Percentiles rank a stretch among this genome's conserved stretches.
Evolutionary conservation across 1,140 invertebrate genomes (phyloP).

Genomic region (Wiebesia pumilae): DNA sequence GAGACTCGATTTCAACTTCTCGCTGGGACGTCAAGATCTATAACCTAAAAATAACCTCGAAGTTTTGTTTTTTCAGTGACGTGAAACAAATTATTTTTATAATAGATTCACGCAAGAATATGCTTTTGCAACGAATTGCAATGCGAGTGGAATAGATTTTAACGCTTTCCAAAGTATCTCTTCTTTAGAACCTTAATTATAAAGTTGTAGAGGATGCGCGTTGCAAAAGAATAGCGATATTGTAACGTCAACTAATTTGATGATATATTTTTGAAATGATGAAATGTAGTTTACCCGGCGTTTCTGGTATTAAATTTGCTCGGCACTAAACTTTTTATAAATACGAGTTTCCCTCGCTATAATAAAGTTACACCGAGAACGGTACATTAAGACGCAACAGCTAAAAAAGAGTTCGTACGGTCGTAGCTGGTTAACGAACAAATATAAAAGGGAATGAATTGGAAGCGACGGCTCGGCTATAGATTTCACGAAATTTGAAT

Average conservation of each 20-base stretch:
- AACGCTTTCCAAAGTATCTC: background rate
- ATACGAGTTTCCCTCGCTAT: background rate
- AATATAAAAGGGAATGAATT: no score
- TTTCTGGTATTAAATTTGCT: background rate
- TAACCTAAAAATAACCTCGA: conserved; percentile 3
- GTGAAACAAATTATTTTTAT: conserved; percentile 21
- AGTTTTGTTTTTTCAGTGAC: conserved; percentile 21
- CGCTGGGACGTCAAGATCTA: background rate
- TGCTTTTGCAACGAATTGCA: conserved; percentile 12
- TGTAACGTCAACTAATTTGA: background rate
- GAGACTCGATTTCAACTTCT: conserved; percentile 9
- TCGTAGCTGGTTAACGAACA: no score
- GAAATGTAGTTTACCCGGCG: background rate
- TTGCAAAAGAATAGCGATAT: background rate
- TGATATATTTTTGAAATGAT: background rate
- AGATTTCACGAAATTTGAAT: no score
- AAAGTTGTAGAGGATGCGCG: background rate
- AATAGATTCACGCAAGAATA: conserved; percentile 19
- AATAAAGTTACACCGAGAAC: no score
- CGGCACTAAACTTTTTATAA: background rate
- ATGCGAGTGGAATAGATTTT: background rate
- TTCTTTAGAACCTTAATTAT: background rate
- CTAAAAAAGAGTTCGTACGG: no score
- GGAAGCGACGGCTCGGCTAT: no score
- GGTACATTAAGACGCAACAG: no score